Conservation (phyloP, 2,113 vertebrate genomes). For the Lipophrys pholis region DNA sequence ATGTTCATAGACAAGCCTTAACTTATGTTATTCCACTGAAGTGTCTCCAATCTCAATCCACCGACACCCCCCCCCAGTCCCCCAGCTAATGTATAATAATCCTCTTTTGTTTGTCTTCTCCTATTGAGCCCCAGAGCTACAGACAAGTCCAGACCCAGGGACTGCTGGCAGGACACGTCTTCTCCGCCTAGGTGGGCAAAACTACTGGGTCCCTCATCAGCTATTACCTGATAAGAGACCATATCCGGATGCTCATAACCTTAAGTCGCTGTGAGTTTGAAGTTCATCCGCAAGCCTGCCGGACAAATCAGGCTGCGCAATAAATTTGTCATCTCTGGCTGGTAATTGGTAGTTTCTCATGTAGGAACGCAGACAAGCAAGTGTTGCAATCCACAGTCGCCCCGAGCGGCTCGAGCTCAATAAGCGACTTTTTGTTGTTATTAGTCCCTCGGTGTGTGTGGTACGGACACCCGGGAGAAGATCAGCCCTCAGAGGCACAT, state of each 20-base stretch:
- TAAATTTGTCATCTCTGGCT: constrained; percentile 74
- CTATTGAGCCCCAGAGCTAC: constrained; percentile 67
- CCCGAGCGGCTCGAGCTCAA: too few species aligned
- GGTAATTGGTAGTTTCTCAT: constrained; percentile 54
- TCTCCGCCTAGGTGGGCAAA: constrained; percentile 65
- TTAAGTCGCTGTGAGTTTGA: constrained; percentile 31
- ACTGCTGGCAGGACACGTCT: constrained; percentile 21
- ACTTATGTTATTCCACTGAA: constrained; percentile 34
- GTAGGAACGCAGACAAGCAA: constrained; percentile 56
- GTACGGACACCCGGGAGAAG: too few species aligned
- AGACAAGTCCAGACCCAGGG: constrained; percentile 75
- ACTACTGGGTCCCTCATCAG: constrained; percentile 40
- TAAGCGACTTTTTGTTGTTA: too few species aligned
- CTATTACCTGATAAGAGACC: constrained; percentile 50
- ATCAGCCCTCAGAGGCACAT: too few species aligned
- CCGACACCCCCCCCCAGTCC: constrained; percentile 24
- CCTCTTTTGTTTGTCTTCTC: constrained; percentile 63
- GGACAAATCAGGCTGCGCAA: constrained; percentile 42
- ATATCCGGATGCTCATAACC: constrained; percentile 34
- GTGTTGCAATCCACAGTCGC: constrained; percentile 3
- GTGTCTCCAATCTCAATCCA: constrained; percentile 41
- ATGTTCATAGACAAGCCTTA: constrained; percentile 45
- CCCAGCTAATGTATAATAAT: constrained; percentile 68
- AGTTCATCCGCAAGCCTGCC: constrained; percentile 38
- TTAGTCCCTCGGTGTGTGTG: too few species aligned